Conservation (phyloP, 1,140 invertebrate species). For the Adelges cooleyi region DNA sequence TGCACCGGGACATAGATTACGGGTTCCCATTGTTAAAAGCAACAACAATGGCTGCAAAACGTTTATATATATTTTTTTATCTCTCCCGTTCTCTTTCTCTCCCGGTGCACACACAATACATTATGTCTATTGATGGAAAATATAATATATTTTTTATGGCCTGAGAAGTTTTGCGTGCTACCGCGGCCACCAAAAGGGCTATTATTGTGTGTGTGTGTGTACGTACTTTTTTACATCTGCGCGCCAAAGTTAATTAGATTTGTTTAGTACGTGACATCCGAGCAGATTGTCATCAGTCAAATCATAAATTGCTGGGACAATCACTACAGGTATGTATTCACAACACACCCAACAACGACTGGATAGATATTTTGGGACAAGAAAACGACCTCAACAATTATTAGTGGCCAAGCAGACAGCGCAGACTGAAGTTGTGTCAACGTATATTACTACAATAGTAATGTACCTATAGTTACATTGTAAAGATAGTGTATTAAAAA, state of each 20-base stretch:
- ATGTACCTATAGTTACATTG: too few species aligned
- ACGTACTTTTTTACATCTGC: neutral
- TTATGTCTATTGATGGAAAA: slow-evolving; percentile 17
- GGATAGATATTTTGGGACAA: too few species aligned
- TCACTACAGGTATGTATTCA: too few species aligned
- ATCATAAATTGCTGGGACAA: too few species aligned
- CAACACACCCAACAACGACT: too few species aligned
- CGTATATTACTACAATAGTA: too few species aligned
- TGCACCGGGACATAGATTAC: slow-evolving; percentile 10
- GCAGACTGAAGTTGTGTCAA: too few species aligned
- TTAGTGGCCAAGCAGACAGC: too few species aligned
- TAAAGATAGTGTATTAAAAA: too few species aligned
- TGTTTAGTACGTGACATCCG: slow-evolving; percentile 9
- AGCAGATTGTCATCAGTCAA: too few species aligned
- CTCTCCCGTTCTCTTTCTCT: neutral
- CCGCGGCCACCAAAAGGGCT: neutral
- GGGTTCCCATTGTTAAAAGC: slow-evolving; percentile 15
- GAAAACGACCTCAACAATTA: too few species aligned
- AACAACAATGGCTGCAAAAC: slow-evolving; percentile 25
- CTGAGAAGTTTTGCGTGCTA: slow-evolving; percentile 11
- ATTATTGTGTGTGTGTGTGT: too few species aligned
- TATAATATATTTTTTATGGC: slow-evolving; percentile 28
- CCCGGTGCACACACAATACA: neutral
- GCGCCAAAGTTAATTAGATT: slow-evolving; percentile 13
- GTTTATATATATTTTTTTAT: neutral